Evolutionary conservation across 2,113 vertebrate species (phyloP), one percentile per base, ranked within the genome.

Genomic region (Ciconia boyciana): DNA sequence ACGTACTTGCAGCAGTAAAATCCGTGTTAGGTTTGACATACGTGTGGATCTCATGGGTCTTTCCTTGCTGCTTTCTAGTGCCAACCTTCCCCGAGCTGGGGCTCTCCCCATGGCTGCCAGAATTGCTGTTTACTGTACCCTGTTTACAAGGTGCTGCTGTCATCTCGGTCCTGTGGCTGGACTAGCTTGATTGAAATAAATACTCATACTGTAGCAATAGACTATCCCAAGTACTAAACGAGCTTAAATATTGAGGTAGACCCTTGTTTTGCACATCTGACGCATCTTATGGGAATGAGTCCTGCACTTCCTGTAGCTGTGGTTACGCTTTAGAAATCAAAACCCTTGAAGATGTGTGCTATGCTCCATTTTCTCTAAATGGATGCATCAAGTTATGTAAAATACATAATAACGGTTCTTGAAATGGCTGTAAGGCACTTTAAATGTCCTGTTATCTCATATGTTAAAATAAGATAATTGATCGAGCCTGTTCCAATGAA

Each of bases 41-140:
- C 3, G 0, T 1, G 2, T 16, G 24, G n/a, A 43, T 52, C 51
- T 66, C 9, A 1, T 2, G 13, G 18, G 5, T 54, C 49, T 62
- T 70, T 25, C 65, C 41, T 36, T 39, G 24, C 26, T 46, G n/a
- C 34, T 54, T 89, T 44, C 29, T 14, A 18, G 9, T 16, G 44
- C 11, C 44, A 69, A 3, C n/a, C 49, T 55, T 68, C 25, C 29
- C 78, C 1, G 0, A 74, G 48, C 32, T 13, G 49, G 25, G 36
- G 18, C 11, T 29, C 34, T 48, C 57, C 16, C 21, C 28, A 9
- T 0, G 1, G 39, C 74, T 54, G 36, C 62, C 16, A 12, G 51
- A 28, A 64, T 8, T 61, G 44, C 36, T 34, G 12, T 19, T 52
- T 13, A 14, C 36, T 8, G 2, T 18, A 60, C 46, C 36, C 28